Evolutionary conservation across 2,797 vertebrate species (phyloP), one percentile per base, ranked within the genome.

Genomic region (Tinamus major): DNA sequence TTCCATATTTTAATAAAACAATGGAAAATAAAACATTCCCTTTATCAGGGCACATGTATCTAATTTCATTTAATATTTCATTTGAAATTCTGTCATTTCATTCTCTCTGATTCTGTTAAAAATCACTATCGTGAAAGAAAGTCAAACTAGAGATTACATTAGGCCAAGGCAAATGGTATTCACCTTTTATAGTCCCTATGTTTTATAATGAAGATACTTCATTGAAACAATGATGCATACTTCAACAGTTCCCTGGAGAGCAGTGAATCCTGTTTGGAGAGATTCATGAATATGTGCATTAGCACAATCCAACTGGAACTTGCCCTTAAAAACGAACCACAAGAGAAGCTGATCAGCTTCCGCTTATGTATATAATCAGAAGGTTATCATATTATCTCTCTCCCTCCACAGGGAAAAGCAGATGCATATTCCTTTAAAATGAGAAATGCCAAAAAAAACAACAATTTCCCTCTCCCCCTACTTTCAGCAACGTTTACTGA

Each of bases 161-260:
- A 97, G 96, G 90, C 96, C 59, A 49, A 96, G 89, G 97, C 85
- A 98, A 97, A 97, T 96, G 95, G 93, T 96, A 96, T 97, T 98
- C 97, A 98, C 97, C 97, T 98, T 98, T 98, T 97, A 97, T 96
- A 96, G 97, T 97, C 95, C 95, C 97, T 95, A 93, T 98, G 97
- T 97, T 98, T 98, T 97, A 98, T 98, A 98, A 98, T 98, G 97
- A 98, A 98, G 98, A 98, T 98, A 97, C 97, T 98, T 98, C 97
- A 98, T 97, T 98, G 97, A 98, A 98, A 98, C 98, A 98, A 98
- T 98, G 97, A 98, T 98, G 97, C 97, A 97, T 97, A 98, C 98
- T 97, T 98, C 97, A 98, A 97, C 96, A 91, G 97, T 97, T 97
- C 98, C 98, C 98, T 92, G 95, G 98, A 97, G 98, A 98, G 96